phyloP scores from a whole-genome alignment of 2,888 invertebrate species.

The Hydropsyche betteni region DNA sequence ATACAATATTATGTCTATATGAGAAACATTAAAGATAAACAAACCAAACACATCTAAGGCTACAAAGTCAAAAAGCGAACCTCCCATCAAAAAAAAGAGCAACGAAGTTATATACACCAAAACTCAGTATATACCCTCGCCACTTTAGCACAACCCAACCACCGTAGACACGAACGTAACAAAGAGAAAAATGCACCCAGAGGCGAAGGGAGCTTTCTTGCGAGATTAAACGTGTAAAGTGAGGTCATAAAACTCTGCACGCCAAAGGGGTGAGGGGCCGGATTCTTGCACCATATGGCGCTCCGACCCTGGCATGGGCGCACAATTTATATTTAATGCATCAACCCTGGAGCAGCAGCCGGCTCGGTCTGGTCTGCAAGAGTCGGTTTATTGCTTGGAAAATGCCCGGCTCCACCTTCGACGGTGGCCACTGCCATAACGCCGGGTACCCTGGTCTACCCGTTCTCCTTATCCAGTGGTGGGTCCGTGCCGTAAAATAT shows the following conservation, averaged over 20 bases:
- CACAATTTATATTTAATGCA: conserved; percentile 56
- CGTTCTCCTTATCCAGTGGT: background rate
- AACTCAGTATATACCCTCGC: background rate
- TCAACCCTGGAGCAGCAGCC: conserved; percentile 40
- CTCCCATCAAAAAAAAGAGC: too few relatives aligned
- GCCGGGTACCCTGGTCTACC: background rate
- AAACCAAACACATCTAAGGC: too few relatives aligned
- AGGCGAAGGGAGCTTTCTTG: conserved; percentile 29
- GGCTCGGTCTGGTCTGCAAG: conserved; percentile 32
- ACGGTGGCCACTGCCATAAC: conserved; percentile 23
- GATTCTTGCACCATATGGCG: conserved; percentile 46
- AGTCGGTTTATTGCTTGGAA: conserved; percentile 51
- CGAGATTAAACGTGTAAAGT: conserved; percentile 48
- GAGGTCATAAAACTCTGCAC: conserved; percentile 47
- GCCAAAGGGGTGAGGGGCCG: conserved; percentile 30
- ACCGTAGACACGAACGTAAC: conserved; percentile 4
- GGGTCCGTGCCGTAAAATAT: too few relatives aligned
- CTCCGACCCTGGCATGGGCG: conserved; percentile 49
- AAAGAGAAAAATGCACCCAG: conserved; percentile 35
- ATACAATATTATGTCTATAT: too few relatives aligned
- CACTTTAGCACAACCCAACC: background rate
- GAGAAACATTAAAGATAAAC: too few relatives aligned
- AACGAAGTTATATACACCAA: too few relatives aligned
- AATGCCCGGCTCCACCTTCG: conserved; percentile 40
- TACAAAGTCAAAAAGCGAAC: too few relatives aligned